These are phyloP conservation scores for Calliopsis andreniformis DNA, from an alignment of 1,140 invertebrate genomes.

Conservation along the genomic window DNA sequence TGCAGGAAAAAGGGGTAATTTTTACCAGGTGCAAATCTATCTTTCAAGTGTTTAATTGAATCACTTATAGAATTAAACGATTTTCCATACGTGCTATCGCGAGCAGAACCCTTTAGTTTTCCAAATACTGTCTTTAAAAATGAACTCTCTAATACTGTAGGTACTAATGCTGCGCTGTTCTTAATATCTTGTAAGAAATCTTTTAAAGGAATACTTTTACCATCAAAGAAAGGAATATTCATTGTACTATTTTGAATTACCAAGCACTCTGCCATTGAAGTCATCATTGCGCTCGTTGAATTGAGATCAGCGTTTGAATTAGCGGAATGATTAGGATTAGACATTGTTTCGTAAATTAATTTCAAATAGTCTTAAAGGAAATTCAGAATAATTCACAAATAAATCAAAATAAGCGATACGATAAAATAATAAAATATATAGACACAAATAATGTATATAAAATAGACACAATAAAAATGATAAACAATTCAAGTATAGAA, in stretches of 20 bases:
- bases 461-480: too few relatives aligned
- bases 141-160: neutral
- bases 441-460: too few relatives aligned
- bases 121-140: neutral
- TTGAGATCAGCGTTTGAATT: constrained; percentile 22
- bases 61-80: neutral
- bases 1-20: neutral
- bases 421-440: too few relatives aligned
- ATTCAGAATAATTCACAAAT: too few relatives aligned
- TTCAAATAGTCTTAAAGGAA: too few relatives aligned
- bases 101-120: neutral
- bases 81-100: neutral
- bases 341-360: too few relatives aligned
- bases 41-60: neutral
- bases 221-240: neutral
- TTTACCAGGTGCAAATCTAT: neutral
- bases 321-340: too few relatives aligned
- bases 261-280: neutral
- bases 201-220: neutral
- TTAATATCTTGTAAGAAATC: neutral
- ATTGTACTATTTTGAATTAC: neutral
- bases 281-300: constrained; percentile 35
- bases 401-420: too few relatives aligned
- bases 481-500: too few relatives aligned
- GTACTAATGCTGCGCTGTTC: neutral